Conservation (phyloP, 2,888 invertebrate genomes). For the Cordilura impudica region DNA sequence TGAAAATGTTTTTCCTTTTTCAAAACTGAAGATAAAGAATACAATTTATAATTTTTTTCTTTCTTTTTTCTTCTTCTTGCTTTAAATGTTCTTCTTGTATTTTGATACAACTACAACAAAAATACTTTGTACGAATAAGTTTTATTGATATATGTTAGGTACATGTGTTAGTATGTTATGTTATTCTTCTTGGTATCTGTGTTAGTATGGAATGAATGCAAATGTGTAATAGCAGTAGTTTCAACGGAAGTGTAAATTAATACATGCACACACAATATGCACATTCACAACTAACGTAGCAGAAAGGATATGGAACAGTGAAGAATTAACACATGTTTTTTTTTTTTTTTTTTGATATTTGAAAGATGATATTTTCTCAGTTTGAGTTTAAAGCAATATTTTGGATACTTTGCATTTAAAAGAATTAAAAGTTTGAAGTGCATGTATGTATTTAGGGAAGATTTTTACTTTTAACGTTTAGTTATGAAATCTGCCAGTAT, state of each 20-base stretch:
- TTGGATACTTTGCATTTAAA: background rate
- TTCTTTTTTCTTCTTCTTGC: background rate
- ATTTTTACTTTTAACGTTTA: too few species aligned
- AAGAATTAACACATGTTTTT: background rate
- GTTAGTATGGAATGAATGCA: background rate
- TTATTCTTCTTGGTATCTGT: background rate
- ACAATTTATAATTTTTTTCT: background rate
- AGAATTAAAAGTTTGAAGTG: background rate
- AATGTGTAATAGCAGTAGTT: background rate
- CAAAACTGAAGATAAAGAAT: background rate
- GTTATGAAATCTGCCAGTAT: background rate
- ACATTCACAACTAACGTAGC: background rate
- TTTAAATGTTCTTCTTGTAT: background rate
- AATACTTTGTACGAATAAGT: background rate
- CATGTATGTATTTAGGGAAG: background rate
- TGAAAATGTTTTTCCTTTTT: background rate
- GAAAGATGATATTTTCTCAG: background rate
- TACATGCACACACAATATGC: background rate
- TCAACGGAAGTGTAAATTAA: conserved; percentile 21
- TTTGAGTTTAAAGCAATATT: background rate
- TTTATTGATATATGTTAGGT: background rate
- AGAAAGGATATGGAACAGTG: background rate
- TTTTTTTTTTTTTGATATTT: background rate
- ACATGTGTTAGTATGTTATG: background rate
- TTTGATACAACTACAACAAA: background rate